A percentile compares a stretch with the other conserved stretches of the same genome.
Conservation (phyloP, 1,140 invertebrate genomes). For the Chelonus insularis region DNA sequence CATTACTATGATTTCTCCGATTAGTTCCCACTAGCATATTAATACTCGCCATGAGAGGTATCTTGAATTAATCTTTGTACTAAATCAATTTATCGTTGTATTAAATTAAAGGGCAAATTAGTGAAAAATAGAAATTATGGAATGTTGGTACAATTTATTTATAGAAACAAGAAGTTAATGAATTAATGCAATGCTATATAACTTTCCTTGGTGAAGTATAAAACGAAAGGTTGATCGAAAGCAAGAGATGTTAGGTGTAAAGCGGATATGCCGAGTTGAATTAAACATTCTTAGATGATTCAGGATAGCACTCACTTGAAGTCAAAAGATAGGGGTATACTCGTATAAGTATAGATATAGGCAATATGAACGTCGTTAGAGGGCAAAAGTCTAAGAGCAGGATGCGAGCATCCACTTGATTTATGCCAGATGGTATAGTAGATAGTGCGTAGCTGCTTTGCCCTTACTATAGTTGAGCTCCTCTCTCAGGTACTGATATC, state of each 20-base stretch:
- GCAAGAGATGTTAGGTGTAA: slow-evolving; percentile 8
- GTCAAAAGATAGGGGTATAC: slow-evolving; percentile 20
- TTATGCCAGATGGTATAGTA: slow-evolving; percentile 51
- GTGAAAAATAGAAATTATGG: no score
- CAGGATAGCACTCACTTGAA: slow-evolving; percentile 34
- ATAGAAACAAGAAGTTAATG: no score
- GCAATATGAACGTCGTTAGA: slow-evolving; percentile 45
- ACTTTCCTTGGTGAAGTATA: no score
- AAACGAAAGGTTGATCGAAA: no score
- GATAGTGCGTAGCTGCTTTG: slow-evolving; percentile 47
- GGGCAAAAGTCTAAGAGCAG: slow-evolving; percentile 39
- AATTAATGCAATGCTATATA: no score
- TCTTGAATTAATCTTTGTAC: no score
- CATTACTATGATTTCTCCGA: no score
- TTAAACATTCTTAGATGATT: slow-evolving; percentile 51
- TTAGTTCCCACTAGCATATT: no score
- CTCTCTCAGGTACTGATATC: background rate
- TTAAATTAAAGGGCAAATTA: no score
- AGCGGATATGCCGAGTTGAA: slow-evolving; percentile 39
- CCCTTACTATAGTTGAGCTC: slow-evolving; percentile 26
- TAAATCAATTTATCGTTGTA: no score
- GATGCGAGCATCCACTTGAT: slow-evolving; percentile 50
- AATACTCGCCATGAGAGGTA: no score
- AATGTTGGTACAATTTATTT: no score
- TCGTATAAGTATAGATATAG: slow-evolving; percentile 26